Conservation (phyloP, 2,113 vertebrate genomes). For the Castor canadensis region DNA sequence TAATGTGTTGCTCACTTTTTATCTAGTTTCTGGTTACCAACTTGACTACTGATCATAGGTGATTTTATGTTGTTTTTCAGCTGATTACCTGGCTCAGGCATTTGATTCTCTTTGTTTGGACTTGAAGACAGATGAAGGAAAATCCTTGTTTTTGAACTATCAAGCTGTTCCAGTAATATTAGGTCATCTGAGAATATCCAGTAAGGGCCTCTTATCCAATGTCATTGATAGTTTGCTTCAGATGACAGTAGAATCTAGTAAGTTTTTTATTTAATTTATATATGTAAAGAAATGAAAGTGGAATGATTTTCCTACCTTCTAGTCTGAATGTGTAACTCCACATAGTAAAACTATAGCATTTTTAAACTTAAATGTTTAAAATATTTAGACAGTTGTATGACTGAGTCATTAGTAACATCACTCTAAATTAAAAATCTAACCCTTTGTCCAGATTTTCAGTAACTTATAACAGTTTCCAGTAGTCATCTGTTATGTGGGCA, state of each 20-base stretch:
- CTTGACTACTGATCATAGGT: neutral
- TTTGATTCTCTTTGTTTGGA: conserved; percentile 87
- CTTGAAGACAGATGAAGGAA: conserved; percentile 89
- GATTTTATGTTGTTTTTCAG: conserved; percentile 81
- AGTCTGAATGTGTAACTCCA: neutral
- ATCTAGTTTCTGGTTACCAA: neutral
- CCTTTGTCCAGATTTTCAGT: neutral
- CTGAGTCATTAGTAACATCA: neutral
- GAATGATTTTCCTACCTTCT: neutral
- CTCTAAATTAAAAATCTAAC: neutral
- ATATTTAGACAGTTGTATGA: neutral
- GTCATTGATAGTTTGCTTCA: conserved; percentile 90
- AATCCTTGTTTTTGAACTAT: conserved; percentile 89
- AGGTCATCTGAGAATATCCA: conserved; percentile 84
- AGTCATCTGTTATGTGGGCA: neutral
- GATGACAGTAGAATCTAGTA: conserved; percentile 90
- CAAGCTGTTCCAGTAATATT: conserved; percentile 86
- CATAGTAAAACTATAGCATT: neutral
- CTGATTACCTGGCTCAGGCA: conserved; percentile 89
- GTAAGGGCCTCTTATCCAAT: conserved; percentile 84
- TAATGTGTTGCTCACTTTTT: neutral
- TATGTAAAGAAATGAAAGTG: neutral
- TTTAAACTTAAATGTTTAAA: neutral
- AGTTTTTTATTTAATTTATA: conserved; percentile 65
- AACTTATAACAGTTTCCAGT: neutral